phyloP scores from a whole-genome alignment of 2,797 vertebrate genomes.

The Chaetodon trifasciatus region DNA sequence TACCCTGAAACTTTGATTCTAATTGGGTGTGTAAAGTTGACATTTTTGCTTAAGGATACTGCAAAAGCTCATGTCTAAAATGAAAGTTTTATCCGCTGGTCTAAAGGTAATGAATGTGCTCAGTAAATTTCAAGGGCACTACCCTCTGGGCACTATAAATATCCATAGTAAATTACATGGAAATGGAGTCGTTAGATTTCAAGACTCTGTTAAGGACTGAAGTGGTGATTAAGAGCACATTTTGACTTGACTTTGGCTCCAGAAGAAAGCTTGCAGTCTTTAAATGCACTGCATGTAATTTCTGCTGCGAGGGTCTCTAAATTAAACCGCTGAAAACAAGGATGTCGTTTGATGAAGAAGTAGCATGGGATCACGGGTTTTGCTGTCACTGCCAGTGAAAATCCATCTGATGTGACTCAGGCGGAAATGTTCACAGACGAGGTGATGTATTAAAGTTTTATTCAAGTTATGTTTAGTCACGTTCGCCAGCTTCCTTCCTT shows the following conservation, averaged over 20 bases:
- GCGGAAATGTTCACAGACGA: no score
- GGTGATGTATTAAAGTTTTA: no score
- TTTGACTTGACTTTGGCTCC: background rate
- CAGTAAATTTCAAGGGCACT: background rate
- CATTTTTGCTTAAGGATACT: background rate
- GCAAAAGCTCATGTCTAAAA: background rate
- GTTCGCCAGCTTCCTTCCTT: no score
- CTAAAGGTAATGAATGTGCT: background rate
- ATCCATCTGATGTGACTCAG: no score
- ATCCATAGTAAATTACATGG: background rate
- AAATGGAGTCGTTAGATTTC: background rate
- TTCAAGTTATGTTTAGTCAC: no score
- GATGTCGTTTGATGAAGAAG: no score
- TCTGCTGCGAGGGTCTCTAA: no score
- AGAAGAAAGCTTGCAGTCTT: constrained; percentile 1
- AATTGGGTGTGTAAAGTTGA: background rate
- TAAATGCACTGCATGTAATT: background rate
- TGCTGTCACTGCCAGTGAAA: no score
- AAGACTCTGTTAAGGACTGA: background rate
- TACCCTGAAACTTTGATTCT: background rate
- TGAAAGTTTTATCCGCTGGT: background rate
- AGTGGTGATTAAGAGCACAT: background rate
- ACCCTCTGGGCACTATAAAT: background rate
- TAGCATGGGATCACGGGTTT: no score
- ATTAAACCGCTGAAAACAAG: no score